Percentiles rank a stretch among this genome's conserved stretches.
Evolutionary conservation across 2,888 invertebrate genomes (phyloP).

Genomic region (Resseliella maxima): DNA sequence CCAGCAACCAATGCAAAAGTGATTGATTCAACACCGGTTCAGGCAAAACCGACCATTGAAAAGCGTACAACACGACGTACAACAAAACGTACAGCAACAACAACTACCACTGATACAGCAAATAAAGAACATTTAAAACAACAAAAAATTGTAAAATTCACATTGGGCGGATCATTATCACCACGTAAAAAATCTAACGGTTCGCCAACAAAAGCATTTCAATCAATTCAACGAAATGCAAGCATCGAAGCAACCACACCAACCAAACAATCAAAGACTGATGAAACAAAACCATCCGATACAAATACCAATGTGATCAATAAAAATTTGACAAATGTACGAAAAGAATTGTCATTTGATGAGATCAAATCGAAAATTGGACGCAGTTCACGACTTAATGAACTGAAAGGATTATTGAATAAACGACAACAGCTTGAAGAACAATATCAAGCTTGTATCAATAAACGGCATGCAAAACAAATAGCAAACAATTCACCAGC

Average conservation of each 20-base stretch:
- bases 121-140: constrained; percentile 60
- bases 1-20: background rate
- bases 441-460: constrained; percentile 67
- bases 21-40: background rate
- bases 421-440: constrained; percentile 76
- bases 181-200: constrained; percentile 59
- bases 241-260: constrained; percentile 62
- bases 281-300: constrained; percentile 60
- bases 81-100: background rate
- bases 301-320: constrained; percentile 67
- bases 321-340: constrained; percentile 65
- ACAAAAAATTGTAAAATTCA: constrained; percentile 61
- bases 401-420: constrained; percentile 76
- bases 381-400: constrained; percentile 76
- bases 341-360: constrained; percentile 75
- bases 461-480: constrained; percentile 60
- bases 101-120: background rate
- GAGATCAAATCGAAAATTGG: constrained; percentile 77
- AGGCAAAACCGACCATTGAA: background rate
- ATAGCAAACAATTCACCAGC: constrained; percentile 65
- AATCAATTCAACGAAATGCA: constrained; percentile 61
- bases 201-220: constrained; percentile 61
- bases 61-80: background rate
- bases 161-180: constrained; percentile 54
- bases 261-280: constrained; percentile 58